Conservation (phyloP, 2,797 vertebrate genomes). For the Brachymystax lenok region DNA sequence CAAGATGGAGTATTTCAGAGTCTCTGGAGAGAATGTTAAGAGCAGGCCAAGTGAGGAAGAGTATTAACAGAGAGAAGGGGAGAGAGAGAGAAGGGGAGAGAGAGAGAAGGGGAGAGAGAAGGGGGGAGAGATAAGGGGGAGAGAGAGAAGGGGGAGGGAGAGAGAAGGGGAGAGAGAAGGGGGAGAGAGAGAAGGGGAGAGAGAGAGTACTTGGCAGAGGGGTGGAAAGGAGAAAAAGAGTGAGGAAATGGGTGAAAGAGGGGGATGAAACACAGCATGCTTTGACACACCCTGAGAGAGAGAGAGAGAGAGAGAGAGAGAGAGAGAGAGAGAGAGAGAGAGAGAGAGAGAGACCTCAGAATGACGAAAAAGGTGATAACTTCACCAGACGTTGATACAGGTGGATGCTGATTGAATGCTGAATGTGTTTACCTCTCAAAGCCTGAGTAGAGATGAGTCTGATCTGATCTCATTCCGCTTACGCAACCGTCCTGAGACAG, state of each 20-base stretch:
- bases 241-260: not conserved
- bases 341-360: too few species aligned
- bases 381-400: constrained; percentile 1
- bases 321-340: too few species aligned
- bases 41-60: constrained; percentile 52
- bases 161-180: too few species aligned
- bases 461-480: not conserved
- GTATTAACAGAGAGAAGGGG: constrained; percentile 32
- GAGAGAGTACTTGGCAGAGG: too few species aligned
- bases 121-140: not conserved
- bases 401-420: not conserved
- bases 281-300: constrained; percentile 11
- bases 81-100: not conserved
- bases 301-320: too few species aligned
- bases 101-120: constrained; percentile 9
- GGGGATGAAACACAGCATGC: not conserved
- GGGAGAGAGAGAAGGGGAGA: too few species aligned
- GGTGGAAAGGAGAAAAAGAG: not conserved
- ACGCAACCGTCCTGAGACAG: not conserved
- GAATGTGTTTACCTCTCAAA: not conserved
- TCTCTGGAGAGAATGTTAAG: constrained; percentile 70
- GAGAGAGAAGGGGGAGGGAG: constrained; percentile 23
- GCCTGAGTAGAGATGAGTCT: not conserved
- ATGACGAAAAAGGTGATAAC: constrained; percentile 1
- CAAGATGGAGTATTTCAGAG: constrained; percentile 69